Evolutionary conservation across 1,140 invertebrate species (phyloP), one percentile per base, ranked within the genome.

Genomic region (Cyclina sinensis): DNA sequence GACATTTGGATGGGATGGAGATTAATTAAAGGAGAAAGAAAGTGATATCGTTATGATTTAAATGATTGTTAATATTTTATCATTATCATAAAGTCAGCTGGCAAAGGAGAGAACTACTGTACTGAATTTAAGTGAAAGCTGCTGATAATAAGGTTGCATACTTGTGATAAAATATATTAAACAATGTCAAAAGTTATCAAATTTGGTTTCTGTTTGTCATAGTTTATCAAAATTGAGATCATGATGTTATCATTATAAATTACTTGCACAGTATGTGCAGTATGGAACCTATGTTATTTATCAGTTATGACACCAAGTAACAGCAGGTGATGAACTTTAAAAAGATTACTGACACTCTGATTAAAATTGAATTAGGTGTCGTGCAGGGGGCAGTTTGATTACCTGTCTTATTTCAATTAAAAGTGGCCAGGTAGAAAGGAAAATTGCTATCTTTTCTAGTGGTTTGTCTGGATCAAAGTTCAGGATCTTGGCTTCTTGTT

Each of bases 241-340:
- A 27, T 48, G 11, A 27, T 32, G n/a, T 70, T 84, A 84, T 84
- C 43, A 51, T 46, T 84, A 73, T 84, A 54, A 84, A 84, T 84
- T 51, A 84, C 82, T 70, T 51, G 59, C 82, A 70, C 82, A 84
- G 82, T 70, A 84, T 73, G 65, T 51, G 39, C 32, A 57, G 48
- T 46, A 18, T 54, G 27, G n/a, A n/a, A 4, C n/a, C 59, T 14
- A 18, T 35, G 12, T 43, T 27, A 84, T 84, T 84, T 84, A 68
- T 84, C 82, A 84, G 24, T 46, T 46, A 32, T 84, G 82, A 73
- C 82, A 74, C 24, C 82, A 27, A 37, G 62, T 84, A 84, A 37
- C 82, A 84, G 48, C 35, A 73, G 65, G 57, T 73, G 82, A 74
- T 74, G 46, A 46, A 73, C n/a, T 84, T 73, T 73, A 11, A 84